These are phyloP conservation scores for Drosophila suboccidentalis DNA, from an alignment of 2,888 invertebrate genomes.

Conservation along the genomic window DNA sequence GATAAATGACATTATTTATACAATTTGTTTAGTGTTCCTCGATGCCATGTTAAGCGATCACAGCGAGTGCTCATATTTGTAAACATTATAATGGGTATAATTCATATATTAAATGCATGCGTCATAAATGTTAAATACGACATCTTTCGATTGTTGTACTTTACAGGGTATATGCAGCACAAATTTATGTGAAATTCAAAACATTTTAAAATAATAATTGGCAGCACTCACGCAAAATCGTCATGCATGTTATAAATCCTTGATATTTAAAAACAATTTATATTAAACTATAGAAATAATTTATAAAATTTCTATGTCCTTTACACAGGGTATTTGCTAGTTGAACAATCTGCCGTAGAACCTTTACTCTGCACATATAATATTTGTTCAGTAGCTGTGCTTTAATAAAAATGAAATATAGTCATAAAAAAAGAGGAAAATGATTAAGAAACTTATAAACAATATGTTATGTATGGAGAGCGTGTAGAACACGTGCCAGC, in stretches of 20 bases:
- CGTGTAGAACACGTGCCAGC: conserved; percentile 20
- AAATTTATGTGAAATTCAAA: neutral
- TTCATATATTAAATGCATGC: neutral
- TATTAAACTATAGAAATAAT: too few relatives aligned
- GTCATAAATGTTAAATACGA: neutral
- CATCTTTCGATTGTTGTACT: neutral
- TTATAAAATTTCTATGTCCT: too few relatives aligned
- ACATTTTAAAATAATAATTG: conserved; percentile 6
- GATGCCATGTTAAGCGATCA: conserved; percentile 1
- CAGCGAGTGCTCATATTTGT: neutral
- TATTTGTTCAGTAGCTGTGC: conserved; percentile 8
- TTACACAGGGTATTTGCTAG: neutral
- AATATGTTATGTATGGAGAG: conserved; percentile 7
- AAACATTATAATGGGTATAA: neutral
- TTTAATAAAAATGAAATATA: conserved; percentile 22
- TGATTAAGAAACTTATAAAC: neutral
- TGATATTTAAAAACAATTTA: neutral
- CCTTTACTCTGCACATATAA: neutral
- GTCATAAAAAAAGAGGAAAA: conserved; percentile 5
- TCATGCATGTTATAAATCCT: neutral
- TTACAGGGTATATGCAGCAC: conserved; percentile 1
- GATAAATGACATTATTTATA: conserved; percentile 12
- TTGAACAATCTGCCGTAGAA: neutral
- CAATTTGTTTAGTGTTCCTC: conserved; percentile 9
- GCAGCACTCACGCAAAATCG: conserved; percentile 6